Evolutionary conservation across 2,888 invertebrate genomes (phyloP), one percentile per base, ranked within the genome.

Genomic region (Drosophila engyochracea): DNA sequence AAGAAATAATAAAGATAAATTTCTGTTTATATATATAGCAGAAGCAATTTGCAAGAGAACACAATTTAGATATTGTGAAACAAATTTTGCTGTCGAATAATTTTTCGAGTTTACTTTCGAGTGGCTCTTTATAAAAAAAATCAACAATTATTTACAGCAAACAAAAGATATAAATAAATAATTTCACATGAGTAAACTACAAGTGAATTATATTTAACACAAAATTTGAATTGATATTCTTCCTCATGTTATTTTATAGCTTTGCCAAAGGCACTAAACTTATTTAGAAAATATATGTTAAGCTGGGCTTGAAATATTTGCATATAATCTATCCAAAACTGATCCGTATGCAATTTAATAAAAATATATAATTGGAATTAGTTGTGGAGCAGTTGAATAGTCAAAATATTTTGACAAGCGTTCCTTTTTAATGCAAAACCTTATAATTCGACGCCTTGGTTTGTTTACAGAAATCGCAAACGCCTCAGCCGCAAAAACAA

Each of bases 381-480:
- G 77, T 80, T 90, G 72, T 69, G 76, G 69, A 78, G 70, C 66
- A 57, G 72, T 70, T 51, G 73, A 81, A 88, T 76, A 81, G 88
- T 74, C 68, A 71, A 81, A 81, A 90, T 63, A 79, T 85, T 90
- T 82, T 82, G 73, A 62, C 74, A 86, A 76, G 81, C 81, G 57
- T 67, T 52, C 62, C 73, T 70, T 82, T 90, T 73, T 70, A 76
- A 81, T 86, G 87, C 73, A 79, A 87, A 87, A 74, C 76, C 87
- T 77, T 74, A 58, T 84, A 82, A 88, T 85, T 76, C 81, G 63
- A 74, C 79, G 85, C 90, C 89, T 88, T 76, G 83, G 90, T 85
- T 86, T 86, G 81, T 86, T 86, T 88, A 90, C 83, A 75, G 63
- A 69, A 82, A 79, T 79, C 58, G 67, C 85, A 82, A 76, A 65